phyloP scores from a whole-genome alignment of 2,888 invertebrate genomes.

The Leptinotarsa peninsularis region DNA sequence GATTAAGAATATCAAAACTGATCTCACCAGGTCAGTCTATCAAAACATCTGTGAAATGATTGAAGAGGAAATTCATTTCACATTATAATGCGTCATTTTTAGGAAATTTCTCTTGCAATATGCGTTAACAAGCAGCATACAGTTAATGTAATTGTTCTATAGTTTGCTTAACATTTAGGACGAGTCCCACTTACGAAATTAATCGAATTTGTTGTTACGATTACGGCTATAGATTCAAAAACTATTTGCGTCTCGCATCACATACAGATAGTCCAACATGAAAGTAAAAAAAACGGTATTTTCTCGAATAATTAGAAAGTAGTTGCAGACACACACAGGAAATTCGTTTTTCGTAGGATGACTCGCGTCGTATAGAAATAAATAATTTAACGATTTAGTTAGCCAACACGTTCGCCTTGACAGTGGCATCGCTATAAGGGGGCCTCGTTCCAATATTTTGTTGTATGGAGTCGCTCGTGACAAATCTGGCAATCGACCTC shows the following conservation, averaged over 20 bases:
- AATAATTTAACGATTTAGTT: constrained; percentile 11
- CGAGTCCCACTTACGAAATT: constrained; percentile 17
- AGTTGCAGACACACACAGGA: constrained; percentile 1
- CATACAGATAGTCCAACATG: neutral
- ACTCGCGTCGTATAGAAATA: neutral
- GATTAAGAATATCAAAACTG: too few species aligned
- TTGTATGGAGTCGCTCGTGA: neutral
- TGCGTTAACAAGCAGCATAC: neutral
- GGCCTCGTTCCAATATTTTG: constrained; percentile 16
- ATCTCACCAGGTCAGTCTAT: too few species aligned
- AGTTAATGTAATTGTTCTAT: constrained; percentile 14
- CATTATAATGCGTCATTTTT: neutral
- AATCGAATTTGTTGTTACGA: constrained; percentile 14
- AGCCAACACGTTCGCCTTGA: constrained; percentile 14
- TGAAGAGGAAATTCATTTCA: too few species aligned
- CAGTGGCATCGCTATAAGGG: constrained; percentile 7
- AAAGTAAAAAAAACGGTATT: constrained; percentile 15
- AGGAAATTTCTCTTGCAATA: neutral
- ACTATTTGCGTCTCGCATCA: neutral
- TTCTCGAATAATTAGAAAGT: constrained; percentile 17
- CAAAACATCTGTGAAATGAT: too few species aligned
- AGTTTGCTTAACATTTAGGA: constrained; percentile 14
- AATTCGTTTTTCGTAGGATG: constrained; percentile 7
- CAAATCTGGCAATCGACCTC: neutral
- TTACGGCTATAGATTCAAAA: neutral